Evolutionary conservation across 1,140 invertebrate species (phyloP).

Genomic region (Brachionus koreanus): DNA sequence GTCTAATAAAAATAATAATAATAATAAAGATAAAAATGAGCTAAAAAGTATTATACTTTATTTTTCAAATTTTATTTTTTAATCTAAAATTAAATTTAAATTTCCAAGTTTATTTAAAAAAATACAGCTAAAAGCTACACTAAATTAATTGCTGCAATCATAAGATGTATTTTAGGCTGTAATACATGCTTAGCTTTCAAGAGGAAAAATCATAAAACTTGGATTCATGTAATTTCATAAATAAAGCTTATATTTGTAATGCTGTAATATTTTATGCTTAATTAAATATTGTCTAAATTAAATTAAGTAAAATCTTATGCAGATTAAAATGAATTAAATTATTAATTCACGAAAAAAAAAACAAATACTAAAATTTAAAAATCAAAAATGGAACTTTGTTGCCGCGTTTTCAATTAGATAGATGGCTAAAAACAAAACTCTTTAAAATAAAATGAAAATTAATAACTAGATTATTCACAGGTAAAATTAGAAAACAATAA

Average conservation of each 20-base stretch:
- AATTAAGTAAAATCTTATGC: background rate
- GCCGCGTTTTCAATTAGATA: background rate
- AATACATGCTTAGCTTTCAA: background rate
- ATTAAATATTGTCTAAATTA: background rate
- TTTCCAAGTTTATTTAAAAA: background rate
- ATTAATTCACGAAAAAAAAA: background rate
- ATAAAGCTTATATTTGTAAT: background rate
- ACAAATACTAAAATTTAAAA: background rate
- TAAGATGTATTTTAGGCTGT: background rate
- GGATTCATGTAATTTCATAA: background rate
- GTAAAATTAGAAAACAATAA: background rate
- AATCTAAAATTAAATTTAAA: conserved; percentile 12
- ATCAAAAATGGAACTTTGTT: background rate
- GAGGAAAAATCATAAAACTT: background rate
- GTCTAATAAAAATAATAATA: conserved; percentile 7
- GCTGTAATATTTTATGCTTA: conserved; percentile 1
- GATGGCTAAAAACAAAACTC: background rate
- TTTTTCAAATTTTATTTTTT: background rate
- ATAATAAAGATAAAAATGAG: background rate
- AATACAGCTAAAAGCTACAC: background rate
- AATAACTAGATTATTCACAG: background rate
- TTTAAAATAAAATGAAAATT: background rate
- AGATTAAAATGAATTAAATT: background rate
- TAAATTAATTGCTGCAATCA: background rate
- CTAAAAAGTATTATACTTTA: background rate